A percentile compares a stretch with the other conserved stretches of the same genome.
phyloP scores from a whole-genome alignment of 2,888 invertebrate species.

The Nephrotoma guestfalica region DNA sequence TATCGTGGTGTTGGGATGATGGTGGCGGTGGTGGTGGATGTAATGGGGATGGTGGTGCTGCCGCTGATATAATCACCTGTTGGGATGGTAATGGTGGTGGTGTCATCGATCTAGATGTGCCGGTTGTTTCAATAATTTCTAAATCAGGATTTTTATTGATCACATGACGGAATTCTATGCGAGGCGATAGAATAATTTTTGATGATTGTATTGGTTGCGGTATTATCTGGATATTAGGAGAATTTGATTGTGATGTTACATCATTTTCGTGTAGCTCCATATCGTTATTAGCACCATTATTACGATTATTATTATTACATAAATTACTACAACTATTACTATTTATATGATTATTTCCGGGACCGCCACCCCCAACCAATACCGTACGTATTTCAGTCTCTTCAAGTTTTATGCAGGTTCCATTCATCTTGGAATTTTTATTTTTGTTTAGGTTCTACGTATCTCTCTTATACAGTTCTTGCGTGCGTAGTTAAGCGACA shows the following conservation, averaged over 20 bases:
- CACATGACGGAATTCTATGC: background rate
- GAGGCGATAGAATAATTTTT: background rate
- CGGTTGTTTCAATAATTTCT: background rate
- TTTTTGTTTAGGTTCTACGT: too few species aligned
- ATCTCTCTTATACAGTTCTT: background rate
- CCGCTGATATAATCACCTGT: background rate
- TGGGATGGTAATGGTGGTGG: background rate
- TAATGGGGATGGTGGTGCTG: background rate
- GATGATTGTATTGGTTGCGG: background rate
- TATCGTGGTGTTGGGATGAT: background rate
- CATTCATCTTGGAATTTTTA: background rate
- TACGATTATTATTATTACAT: background rate
- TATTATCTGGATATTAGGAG: background rate
- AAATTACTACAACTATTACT: background rate
- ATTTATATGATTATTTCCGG: background rate
- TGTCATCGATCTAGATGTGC: background rate
- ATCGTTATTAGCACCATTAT: background rate
- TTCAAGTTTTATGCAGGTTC: background rate
- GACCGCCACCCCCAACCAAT: background rate
- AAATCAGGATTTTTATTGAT: slow-evolving; percentile 3
- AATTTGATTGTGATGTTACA: background rate
- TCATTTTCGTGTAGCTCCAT: background rate
- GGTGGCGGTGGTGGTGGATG: background rate
- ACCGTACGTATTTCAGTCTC: background rate
- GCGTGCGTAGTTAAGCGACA: background rate